phyloP scores from a whole-genome alignment of 2,797 vertebrate species.

The Darevskia mixta region DNA sequence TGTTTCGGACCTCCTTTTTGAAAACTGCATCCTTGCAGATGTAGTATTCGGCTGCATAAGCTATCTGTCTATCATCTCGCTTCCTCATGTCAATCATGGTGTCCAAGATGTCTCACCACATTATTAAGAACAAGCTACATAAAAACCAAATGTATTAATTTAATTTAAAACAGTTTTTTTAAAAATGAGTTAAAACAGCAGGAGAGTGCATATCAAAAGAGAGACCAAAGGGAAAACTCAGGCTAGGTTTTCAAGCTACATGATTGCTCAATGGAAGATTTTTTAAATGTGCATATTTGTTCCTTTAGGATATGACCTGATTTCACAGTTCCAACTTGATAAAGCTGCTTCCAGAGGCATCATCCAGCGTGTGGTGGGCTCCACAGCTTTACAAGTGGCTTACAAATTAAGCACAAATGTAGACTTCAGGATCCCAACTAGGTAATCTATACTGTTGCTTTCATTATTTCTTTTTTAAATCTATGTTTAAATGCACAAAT shows the following conservation, averaged over 20 bases:
- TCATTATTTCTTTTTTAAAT: not conserved
- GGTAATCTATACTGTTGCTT: slow-evolving; percentile 73
- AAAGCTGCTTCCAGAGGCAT: slow-evolving; percentile 86
- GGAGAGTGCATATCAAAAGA: not conserved
- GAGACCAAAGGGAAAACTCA: not conserved
- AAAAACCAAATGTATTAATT: not conserved
- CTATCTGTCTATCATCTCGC: not conserved
- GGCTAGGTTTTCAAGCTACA: not conserved
- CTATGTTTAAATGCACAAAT: not conserved
- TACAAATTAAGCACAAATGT: slow-evolving; percentile 86
- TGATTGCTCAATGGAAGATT: not conserved
- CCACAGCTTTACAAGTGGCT: slow-evolving; percentile 83
- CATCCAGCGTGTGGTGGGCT: slow-evolving; percentile 84
- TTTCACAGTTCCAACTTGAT: slow-evolving; percentile 92
- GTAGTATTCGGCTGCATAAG: too few species aligned
- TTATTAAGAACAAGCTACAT: not conserved
- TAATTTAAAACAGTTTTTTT: not conserved
- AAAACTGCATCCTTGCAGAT: not conserved
- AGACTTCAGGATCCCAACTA: slow-evolving; percentile 91
- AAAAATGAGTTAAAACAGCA: not conserved
- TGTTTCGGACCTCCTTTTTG: not conserved
- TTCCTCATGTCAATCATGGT: not conserved
- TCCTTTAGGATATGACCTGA: slow-evolving; percentile 87
- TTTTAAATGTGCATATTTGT: slow-evolving; percentile 15
- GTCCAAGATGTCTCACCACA: not conserved